These are phyloP conservation scores for Tadarida brasiliensis DNA, from an alignment of 2,797 vertebrate genomes.

Conservation along the genomic window DNA sequence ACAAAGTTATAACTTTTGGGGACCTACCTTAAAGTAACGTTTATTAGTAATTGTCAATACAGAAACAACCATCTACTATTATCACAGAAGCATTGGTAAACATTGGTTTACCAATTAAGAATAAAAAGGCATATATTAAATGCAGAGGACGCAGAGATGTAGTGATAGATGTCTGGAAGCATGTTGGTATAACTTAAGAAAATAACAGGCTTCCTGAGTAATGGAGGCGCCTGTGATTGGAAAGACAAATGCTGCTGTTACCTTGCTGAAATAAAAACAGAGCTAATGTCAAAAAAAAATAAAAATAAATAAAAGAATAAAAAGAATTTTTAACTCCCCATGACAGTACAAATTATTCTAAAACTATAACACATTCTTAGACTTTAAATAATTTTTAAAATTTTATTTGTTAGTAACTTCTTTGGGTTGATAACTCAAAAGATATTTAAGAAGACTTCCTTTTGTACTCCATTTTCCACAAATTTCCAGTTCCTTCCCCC, in stretches of 20 bases:
- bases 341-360: background rate
- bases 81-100: background rate
- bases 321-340: background rate
- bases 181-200: slow-evolving; percentile 50
- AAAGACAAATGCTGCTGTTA: slow-evolving; percentile 71
- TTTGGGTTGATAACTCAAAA: slow-evolving; percentile 28
- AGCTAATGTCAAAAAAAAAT: background rate
- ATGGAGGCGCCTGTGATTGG: slow-evolving; percentile 20
- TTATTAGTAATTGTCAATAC: background rate
- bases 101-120: background rate
- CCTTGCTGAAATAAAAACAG: slow-evolving; percentile 69
- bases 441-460: background rate
- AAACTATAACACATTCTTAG: slow-evolving; percentile 1
- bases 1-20: background rate
- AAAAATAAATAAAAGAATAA: no score
- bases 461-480: background rate
- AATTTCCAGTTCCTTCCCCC: background rate
- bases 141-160: background rate
- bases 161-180: slow-evolving; percentile 55
- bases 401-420: slow-evolving; percentile 2
- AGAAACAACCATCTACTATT: background rate
- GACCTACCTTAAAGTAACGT: background rate
- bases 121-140: background rate
- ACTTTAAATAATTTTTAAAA: background rate
- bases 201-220: slow-evolving; percentile 49